Conservation (phyloP, 2,113 vertebrate species). For the Rhinolophus ferrumequinum region DNA sequence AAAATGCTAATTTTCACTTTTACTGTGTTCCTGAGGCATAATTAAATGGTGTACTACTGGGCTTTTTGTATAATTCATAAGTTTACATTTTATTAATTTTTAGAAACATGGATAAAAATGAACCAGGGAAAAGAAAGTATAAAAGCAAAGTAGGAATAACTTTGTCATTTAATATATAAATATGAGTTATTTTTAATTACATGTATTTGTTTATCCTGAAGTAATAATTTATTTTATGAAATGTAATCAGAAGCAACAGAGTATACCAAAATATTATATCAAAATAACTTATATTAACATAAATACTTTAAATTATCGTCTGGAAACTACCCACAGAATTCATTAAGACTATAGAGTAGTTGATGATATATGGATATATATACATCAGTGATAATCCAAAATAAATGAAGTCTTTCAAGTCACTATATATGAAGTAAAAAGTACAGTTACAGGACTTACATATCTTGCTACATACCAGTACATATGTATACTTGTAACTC, state of each 20-base stretch:
- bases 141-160: slow-evolving; percentile 29
- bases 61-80: slow-evolving; percentile 11
- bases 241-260: neutral
- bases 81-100: slow-evolving; percentile 6
- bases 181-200: neutral
- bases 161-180: slow-evolving; percentile 2
- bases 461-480: neutral
- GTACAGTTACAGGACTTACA: neutral
- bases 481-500: neutral
- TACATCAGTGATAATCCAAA: neutral
- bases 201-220: neutral
- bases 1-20: slow-evolving; percentile 19
- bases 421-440: neutral
- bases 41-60: neutral
- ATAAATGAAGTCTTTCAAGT: neutral
- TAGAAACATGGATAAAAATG: slow-evolving; percentile 2
- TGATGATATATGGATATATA: neutral
- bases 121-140: neutral
- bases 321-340: neutral
- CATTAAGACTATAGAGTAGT: neutral
- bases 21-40: neutral
- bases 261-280: neutral
- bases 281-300: slow-evolving; percentile 8
- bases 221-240: slow-evolving; percentile 33
- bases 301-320: neutral